Conservation (phyloP, 2,113 vertebrate species). For the Bos javanicus region DNA sequence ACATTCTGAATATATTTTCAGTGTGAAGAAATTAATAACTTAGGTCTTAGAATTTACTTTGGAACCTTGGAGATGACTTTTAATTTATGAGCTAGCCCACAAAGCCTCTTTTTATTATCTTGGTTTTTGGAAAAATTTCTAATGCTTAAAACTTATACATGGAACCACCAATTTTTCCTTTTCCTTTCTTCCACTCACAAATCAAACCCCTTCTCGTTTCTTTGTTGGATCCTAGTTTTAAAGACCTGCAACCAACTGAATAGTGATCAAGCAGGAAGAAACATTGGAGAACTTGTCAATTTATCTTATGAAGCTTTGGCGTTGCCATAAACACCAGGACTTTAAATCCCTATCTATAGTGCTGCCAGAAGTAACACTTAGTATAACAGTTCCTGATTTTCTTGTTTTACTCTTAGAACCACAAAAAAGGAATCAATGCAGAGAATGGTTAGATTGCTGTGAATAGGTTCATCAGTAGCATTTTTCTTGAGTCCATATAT, state of each 20-base stretch:
- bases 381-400: background rate
- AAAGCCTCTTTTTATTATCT: conserved; percentile 52
- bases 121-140: conserved; percentile 12
- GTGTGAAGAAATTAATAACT: conserved; percentile 15
- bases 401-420: background rate
- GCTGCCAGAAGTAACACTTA: background rate
- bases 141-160: background rate
- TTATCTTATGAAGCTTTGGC: background rate
- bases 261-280: background rate
- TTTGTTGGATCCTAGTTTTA: background rate
- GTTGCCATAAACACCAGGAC: background rate
- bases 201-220: background rate
- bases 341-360: background rate
- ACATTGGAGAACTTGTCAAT: background rate
- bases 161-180: background rate
- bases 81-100: conserved; percentile 8
- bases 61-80: conserved; percentile 34
- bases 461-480: background rate
- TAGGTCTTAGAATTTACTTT: conserved; percentile 10
- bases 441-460: background rate
- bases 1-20: background rate
- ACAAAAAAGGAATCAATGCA: background rate
- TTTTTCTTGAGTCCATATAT: background rate
- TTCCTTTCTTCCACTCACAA: background rate
- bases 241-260: background rate